phyloP scores from a whole-genome alignment of 2,113 vertebrate species.

The pig (Sus scrofa) region DNA sequence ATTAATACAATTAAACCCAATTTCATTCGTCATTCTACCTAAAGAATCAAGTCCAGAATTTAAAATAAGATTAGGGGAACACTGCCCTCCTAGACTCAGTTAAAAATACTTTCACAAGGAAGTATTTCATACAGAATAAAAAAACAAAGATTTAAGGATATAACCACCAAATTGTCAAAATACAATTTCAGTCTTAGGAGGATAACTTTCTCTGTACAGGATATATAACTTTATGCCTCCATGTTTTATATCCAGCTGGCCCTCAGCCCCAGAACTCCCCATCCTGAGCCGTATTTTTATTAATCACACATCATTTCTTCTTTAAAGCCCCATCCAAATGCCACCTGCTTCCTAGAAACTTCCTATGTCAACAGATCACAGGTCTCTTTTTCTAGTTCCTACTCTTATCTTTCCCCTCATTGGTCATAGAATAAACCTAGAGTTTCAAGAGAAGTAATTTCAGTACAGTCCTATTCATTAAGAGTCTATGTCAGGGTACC shows the following conservation, averaged over 20 bases:
- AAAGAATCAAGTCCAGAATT: slow-evolving; percentile 48
- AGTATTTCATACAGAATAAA: not conserved
- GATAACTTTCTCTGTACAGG: not conserved
- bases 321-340: not conserved
- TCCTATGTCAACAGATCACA: not conserved
- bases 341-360: not conserved
- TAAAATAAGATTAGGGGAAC: slow-evolving; percentile 44
- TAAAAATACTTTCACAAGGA: slow-evolving; percentile 60
- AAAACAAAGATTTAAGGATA: slow-evolving; percentile 6
- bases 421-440: not conserved
- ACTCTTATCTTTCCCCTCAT: not conserved
- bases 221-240: not conserved
- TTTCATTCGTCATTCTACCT: slow-evolving; percentile 53
- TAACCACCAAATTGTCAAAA: slow-evolving; percentile 32
- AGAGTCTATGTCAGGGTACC: not conserved
- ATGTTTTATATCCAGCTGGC: not conserved
- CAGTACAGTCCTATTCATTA: not conserved
- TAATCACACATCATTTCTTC: not conserved
- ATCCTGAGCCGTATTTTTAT: not conserved
- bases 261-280: not conserved
- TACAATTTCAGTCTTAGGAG: not conserved
- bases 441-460: not conserved
- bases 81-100: not conserved
- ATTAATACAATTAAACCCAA: slow-evolving; percentile 54
- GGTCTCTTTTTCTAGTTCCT: not conserved